phyloP scores from a whole-genome alignment of 2,797 vertebrate genomes.

The Dryobates pubescens region DNA sequence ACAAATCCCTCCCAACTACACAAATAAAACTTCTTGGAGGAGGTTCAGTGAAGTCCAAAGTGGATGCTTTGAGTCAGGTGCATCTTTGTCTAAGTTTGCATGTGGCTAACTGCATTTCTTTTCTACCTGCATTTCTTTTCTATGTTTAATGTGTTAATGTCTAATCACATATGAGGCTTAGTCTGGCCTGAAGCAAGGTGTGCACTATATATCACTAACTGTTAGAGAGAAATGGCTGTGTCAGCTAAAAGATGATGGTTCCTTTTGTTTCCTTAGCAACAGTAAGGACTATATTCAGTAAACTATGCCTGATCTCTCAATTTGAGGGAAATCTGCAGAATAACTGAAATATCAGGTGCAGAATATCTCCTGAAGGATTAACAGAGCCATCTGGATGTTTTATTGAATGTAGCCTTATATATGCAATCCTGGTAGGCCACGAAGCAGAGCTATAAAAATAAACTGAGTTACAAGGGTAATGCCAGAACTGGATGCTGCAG shows the following conservation, averaged over 20 bases:
- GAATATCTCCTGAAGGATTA: not conserved
- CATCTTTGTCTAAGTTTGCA: not conserved
- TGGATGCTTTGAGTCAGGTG: not conserved
- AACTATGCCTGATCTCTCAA: not conserved
- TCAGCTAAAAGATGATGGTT: not conserved
- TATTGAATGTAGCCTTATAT: not conserved
- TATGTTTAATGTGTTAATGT: not conserved
- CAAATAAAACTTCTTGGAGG: fast-evolving
- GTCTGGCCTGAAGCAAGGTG: not conserved
- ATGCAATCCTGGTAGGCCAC: not conserved
- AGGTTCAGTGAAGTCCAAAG: not conserved
- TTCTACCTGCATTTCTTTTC: not conserved
- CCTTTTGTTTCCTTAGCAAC: not conserved
- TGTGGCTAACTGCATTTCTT: not conserved
- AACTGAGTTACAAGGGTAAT: not conserved
- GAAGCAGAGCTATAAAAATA: not conserved
- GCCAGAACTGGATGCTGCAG: not conserved
- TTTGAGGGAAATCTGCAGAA: not conserved
- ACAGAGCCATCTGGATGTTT: not conserved
- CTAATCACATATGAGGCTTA: not conserved
- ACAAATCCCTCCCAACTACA: not conserved
- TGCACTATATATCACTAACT: not conserved
- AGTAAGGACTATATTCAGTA: not conserved
- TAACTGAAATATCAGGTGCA: not conserved
- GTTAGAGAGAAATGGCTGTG: not conserved